Base-by-base conservation (phyloP, 2,888 invertebrate genomes). In the Nymphalis polychloros region DNA sequence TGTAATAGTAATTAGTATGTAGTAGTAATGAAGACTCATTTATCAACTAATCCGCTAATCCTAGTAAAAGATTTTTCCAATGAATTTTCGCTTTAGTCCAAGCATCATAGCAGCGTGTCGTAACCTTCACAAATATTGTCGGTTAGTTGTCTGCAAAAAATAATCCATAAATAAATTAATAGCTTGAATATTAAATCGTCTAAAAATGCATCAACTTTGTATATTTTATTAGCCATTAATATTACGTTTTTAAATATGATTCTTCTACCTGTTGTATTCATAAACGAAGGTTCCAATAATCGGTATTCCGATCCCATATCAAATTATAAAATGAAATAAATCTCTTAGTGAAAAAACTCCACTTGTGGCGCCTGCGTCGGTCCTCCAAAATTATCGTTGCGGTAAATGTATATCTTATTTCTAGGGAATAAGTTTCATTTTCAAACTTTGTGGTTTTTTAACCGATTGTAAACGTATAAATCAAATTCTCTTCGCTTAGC, bases 321-420 rank as follows among this genome's bases (percentile, higher is more conserved):
- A 74, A 82, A 84, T 85, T 85, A 87, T 87, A 88, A 88, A 88
- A 89, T 85, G 82, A 89, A 89, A 89, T 84, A 71, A 68, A 73
- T 71, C 81, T 81, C 79, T 77, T 80, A 79, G 79, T 79, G 78
- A 88, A 89, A 85, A 90, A 90, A 87, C 82, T 79, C 84, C 84
- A 81, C 84, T 77, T 78, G 83, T 87, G 92, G 92, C 92, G 92
- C 92, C 91, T 89, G 80, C 77, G 80, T 76, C 80, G 77, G 73
- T 79, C 72, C 69, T 8, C 31, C 57, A 57, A 57, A 67, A 53
- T 48, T 31, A 17, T 27, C 17, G 35, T 5, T 68, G 55, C 70
- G 16, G 46, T 46, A n/a, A 41, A 23, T 47, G 69, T 60, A 61
- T 16, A 55, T 72, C 74, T 79, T 83, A 82, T 75, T 3, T 16